Evolutionary conservation across 2,113 vertebrate species (phyloP), one percentile per base, ranked within the genome.

Genomic region (Laticauda laticaudata): DNA sequence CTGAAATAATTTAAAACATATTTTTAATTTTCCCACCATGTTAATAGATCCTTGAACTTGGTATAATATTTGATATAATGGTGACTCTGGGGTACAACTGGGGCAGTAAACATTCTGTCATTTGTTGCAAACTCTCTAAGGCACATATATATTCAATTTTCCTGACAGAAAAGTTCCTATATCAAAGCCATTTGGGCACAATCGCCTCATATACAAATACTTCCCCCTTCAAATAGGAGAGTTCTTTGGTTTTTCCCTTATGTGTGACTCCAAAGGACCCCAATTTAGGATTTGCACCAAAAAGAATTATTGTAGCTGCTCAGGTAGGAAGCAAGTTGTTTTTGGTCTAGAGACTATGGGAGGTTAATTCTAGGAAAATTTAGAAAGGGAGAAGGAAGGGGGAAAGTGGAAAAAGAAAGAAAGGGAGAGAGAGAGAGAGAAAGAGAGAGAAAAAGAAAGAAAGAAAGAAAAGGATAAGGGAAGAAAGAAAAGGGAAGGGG

Each of bases 401-500:
- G 21, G 8, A 10, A 56, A 55, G 23, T 9, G 20, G 10, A 26
- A 4, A 53, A 53, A 53, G 51, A 53, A 53, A 89, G 21, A 43
- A 23, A 34, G 6, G 7, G 5, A 20, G n/a, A 0, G 10, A 7
- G 29, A 29, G 20, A 14, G 11, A 51, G 5, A 45, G 14, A 64
- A 11, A 21, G 34, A 18, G 51, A 8, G 0, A 5, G 14, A 23
- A 7, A 23, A 12, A 21, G 34, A 6, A 39, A 8, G 8, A 3
- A 7, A 1, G 45, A 48, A 48, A 1, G 56, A 23, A 23, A 5
- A 1, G 5, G 5, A 48, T 5, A 48, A 48, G 3, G 54, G 20
- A 2, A 21, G 21, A 11, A 29, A 3, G 4, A 0, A 48, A 48
- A 6, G 3, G 4, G 2, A 43, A 43, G 5, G 45, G 5, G 5